Percentiles rank a stretch among this genome's conserved stretches.
Conservation (phyloP, 2,113 vertebrate genomes). For the Cygnus buccinator region DNA sequence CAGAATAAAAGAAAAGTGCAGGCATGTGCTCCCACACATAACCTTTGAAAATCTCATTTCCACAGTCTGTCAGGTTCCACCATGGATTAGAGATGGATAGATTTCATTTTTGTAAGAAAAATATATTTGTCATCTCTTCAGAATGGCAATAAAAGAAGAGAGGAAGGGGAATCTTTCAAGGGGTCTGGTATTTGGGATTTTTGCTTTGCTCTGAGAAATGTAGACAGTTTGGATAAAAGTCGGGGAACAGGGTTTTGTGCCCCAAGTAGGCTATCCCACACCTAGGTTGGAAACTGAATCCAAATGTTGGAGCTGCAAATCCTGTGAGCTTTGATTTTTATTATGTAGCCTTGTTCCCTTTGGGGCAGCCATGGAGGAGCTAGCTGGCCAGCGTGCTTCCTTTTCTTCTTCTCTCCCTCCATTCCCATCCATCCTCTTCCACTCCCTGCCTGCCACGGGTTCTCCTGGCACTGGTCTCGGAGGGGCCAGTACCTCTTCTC, state of each 20-base stretch:
- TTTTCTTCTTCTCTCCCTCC: neutral
- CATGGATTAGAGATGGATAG: rapidly evolving
- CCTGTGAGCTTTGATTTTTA: neutral
- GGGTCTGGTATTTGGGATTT: neutral
- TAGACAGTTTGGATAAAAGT: neutral
- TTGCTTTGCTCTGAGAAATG: neutral
- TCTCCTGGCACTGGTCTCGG: neutral
- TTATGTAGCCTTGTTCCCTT: neutral
- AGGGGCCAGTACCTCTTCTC: neutral
- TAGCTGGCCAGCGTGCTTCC: neutral
- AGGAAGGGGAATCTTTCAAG: neutral
- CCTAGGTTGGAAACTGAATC: neutral
- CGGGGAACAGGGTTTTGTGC: neutral
- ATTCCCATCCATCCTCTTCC: neutral
- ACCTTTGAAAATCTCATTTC: neutral
- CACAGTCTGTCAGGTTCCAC: neutral
- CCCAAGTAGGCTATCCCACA: neutral
- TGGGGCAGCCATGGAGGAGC: neutral
- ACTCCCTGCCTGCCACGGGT: neutral
- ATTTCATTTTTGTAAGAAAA: neutral
- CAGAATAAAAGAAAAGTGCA: neutral
- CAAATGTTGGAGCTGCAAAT: neutral
- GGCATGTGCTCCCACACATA: neutral
- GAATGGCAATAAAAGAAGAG: neutral
- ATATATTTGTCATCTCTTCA: neutral